Base-by-base conservation (phyloP, 2,113 vertebrate species). In the Trogon surrucura region DNA sequence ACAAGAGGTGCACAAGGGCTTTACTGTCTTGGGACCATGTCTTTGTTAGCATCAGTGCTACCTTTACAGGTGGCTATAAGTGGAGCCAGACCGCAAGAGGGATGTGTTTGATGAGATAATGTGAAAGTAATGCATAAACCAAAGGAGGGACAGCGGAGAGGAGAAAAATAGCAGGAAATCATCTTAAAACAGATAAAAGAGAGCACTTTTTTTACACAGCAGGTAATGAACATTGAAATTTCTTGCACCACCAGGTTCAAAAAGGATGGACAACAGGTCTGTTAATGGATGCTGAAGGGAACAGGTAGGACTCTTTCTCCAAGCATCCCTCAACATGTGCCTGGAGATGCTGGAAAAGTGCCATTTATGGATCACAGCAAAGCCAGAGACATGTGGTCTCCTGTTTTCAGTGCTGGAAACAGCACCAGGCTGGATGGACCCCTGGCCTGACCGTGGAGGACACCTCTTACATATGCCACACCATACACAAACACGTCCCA, bases 341-440 rank as follows among this genome's bases (percentile, higher is more conserved):
- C 57, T 71, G 41, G 50, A 6, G 15, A n/a, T 48, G 38, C 38
- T 0, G 1, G 15, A 18, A 15, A 58, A 51, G 9, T 57, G 16
- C 29, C 23, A 53, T n/a, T n/a, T 20, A 7, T 23, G 19, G 23
- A 88, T 29, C 34, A 20, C 41, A 72, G 41, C 41, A 80, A 57
- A 19, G 16, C 29, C 29, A 48, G n/a, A 56, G n/a, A 56, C 5
- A 5, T 0, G 1, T 25, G 41, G 25, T 50, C 18, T 47, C 23
- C 22, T 41, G 10, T 56, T 72, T n/a, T 41, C 57, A 56, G n/a
- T 20, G 41, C 41, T 48, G 41, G 22, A 62, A 56, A 23, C 14
- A n/a, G 10, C 57, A 71, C 8, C 18, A 54, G 57, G 64, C 30
- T 53, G 48, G 41, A 41, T 57, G 50, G 41, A 80, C 57, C n/a